Base-by-base conservation (phyloP, 2,797 vertebrate species). In the Onychomys torridus region DNA sequence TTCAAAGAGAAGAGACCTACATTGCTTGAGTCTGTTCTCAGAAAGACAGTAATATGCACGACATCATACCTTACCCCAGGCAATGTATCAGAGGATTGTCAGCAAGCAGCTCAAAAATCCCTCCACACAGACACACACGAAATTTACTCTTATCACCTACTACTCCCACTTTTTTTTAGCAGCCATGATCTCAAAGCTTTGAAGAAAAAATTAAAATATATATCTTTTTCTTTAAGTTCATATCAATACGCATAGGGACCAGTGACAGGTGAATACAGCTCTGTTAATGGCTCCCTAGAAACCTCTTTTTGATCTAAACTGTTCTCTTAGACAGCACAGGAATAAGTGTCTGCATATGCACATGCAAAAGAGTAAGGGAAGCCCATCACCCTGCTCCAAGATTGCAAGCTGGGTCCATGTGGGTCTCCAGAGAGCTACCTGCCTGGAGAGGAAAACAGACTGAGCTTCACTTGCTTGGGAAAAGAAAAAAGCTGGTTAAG, bases 161-260 rank as follows among this genome's bases (percentile, higher is more conserved):
- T 92, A 55, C 27, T 83, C 43, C 29, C 59, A 43, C n/a, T 83
- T 46, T 49, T 63, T 84, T 25, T 67, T 92, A 55, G 23, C 61
- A 89, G 83, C 40, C 4, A 29, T 81, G 75, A 91, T 92, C 34
- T n/a, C 27, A 92, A 89, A 75, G 61, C 46, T 77, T 90, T 52
- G 27, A n/a, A 11, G 17, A 0, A 5, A 14, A 40, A 63, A 59
- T 59, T 85, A 89, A 94, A 93, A 75, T 92, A 86, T 86, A 27
- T 81, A 52, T 82, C 40, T 94, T 63, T 79, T 95, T 85, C 67
- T 85, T 85, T 78, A 94, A 92, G 34, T 86, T 92, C 19, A 27
- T 92, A 92, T 95, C 49, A 94, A 89, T 97, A 92, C 93, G 43
- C 63, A 86, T 79, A 94, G 52, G 82, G 52, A 91, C 21, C 12